Evolutionary conservation across 2,113 vertebrate species (phyloP), one percentile per base, ranked within the genome.

Genomic region (Phocoena phocoena): DNA sequence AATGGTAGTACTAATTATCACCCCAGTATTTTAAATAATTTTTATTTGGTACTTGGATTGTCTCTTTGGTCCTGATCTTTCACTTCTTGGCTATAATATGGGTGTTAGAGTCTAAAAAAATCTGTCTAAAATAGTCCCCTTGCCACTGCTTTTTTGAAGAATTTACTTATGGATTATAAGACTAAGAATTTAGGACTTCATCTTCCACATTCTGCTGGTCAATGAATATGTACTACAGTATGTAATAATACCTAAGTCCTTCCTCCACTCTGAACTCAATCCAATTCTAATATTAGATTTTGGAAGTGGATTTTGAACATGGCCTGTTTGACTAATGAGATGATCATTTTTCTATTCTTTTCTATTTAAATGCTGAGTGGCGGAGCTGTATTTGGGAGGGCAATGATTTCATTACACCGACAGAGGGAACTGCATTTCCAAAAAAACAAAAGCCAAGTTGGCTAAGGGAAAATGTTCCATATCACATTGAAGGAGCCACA

Each of bases 251-350:
- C 92, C 77, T 50, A 97, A 96, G 92, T 97, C 97, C 98, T 97
- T 98, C 92, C 97, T 98, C 90, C 31, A 96, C 90, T 98, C 95
- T 98, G 97, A 98, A 97, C 91, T 98, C 97, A 98, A 93, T 98
- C 97, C 97, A 98, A 97, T 98, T 97, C 96, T 97, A 93, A 97
- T 98, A 97, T 98, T 98, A 98, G 97, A 97, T 98, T 98, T 98
- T 97, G 88, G 96, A 98, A 98, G 98, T 97, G 95, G 96, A 96
- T 98, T 98, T 98, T 98, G 98, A 98, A 95, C 89, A 96, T 33
- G 23, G 81, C 47, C 96, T 98, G 53, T 98, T 96, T 98, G 97
- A 97, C 97, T 98, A 98, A 98, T 98, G 74, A 13, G 97, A 98
- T 97, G 96, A 97, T 97, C 93, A 79, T 98, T 98, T 98, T 96